These are phyloP conservation scores for Synanceia verrucosa DNA, from an alignment of 2,797 vertebrate species.

Conservation along the genomic window DNA sequence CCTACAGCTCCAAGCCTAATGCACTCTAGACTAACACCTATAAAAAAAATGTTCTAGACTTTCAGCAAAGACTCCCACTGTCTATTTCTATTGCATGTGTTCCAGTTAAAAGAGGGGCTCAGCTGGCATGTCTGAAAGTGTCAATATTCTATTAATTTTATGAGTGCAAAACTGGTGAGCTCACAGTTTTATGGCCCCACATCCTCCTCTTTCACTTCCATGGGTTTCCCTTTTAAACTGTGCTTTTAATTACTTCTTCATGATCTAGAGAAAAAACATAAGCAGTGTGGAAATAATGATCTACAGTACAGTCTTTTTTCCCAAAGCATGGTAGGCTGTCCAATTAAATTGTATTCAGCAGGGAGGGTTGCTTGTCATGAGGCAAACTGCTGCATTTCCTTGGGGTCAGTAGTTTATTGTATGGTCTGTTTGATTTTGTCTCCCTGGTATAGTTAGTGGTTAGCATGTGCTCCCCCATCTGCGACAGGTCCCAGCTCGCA, in stretches of 20 bases:
- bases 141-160: constrained; percentile 70
- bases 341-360: constrained; percentile 75
- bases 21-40: constrained; percentile 53
- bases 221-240: constrained; percentile 6
- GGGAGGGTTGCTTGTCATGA: constrained; percentile 67
- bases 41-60: constrained; percentile 62
- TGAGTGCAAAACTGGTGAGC: constrained; percentile 16
- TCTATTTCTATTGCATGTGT: constrained; percentile 16
- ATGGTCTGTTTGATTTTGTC: constrained; percentile 68
- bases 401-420: constrained; percentile 70
- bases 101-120: constrained; percentile 44
- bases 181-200: constrained; percentile 29
- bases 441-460: constrained; percentile 77
- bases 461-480: constrained; percentile 48
- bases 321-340: constrained; percentile 54
- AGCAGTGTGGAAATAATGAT: constrained; percentile 23
- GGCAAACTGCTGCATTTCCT: constrained; percentile 69
- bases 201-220: constrained; percentile 19
- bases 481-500: constrained; percentile 71
- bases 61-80: constrained; percentile 29
- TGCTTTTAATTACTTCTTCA: constrained; percentile 14
- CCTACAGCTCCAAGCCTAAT: constrained; percentile 59
- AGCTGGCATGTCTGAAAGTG: constrained; percentile 42
- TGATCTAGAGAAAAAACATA: background rate
- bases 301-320: constrained; percentile 33